Percentiles rank a stretch among this genome's conserved stretches.
These are phyloP conservation scores for Pomatorhinus ruficollis DNA, from an alignment of 2,113 vertebrate species.

Conservation along the genomic window DNA sequence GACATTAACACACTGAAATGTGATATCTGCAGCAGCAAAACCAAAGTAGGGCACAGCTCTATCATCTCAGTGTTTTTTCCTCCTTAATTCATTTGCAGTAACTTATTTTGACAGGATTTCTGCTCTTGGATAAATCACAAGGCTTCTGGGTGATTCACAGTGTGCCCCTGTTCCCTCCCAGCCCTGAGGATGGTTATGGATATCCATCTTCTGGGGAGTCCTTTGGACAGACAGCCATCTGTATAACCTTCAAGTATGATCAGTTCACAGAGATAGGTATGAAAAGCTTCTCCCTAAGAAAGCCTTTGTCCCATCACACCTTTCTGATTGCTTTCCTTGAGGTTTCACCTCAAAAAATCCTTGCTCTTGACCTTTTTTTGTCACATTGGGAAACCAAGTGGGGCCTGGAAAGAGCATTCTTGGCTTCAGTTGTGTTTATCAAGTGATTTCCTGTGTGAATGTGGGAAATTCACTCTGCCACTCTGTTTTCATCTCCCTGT, in stretches of 20 bases:
- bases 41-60: not conserved
- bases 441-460: not conserved
- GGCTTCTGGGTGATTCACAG: conserved; percentile 93
- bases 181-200: conserved; percentile 80
- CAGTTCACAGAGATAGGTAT: conserved; percentile 85
- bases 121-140: conserved; percentile 84
- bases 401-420: not conserved
- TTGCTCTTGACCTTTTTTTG: not conserved
- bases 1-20: not conserved
- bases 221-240: conserved; percentile 84
- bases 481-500: not conserved
- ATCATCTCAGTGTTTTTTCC: not conserved
- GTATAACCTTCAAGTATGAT: conserved; percentile 82
- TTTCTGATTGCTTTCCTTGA: not conserved
- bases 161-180: conserved; percentile 86
- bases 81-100: not conserved
- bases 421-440: not conserved
- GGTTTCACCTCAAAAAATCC: not conserved
- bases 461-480: conserved; percentile 1
- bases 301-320: not conserved
- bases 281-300: not conserved
- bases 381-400: not conserved
- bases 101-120: conserved; percentile 74
- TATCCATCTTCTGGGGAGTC: conserved; percentile 83
- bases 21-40: not conserved